Evolutionary conservation across 2,797 vertebrate species (phyloP).

Genomic region (Sebastes matsubarae): DNA sequence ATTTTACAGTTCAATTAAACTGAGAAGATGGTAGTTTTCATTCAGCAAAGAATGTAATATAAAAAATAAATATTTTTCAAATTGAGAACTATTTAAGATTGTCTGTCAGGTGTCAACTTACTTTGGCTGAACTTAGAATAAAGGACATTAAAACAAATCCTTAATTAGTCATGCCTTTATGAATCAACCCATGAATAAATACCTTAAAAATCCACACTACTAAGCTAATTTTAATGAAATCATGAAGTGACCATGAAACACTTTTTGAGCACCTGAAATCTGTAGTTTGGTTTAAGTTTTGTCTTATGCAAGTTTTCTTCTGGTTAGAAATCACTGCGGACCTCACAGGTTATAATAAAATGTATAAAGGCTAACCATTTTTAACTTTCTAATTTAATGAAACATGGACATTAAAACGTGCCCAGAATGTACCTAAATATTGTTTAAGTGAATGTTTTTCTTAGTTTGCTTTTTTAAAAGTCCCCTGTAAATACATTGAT

Average conservation of each 20-base stretch:
- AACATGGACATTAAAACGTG: too few relatives aligned
- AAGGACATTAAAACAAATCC: background rate
- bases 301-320: background rate
- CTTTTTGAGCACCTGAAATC: too few relatives aligned
- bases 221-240: background rate
- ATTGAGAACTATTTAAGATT: background rate
- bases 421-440: too few relatives aligned
- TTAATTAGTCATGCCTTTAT: background rate
- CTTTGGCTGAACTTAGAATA: background rate
- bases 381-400: background rate
- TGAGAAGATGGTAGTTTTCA: background rate
- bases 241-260: background rate
- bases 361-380: background rate
- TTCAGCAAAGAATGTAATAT: background rate
- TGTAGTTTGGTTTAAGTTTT: background rate
- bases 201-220: background rate
- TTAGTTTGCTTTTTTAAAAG: too few relatives aligned
- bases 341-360: background rate
- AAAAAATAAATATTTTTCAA: background rate
- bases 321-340: background rate
- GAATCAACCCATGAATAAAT: background rate
- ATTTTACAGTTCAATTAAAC: background rate
- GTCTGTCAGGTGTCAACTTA: background rate
- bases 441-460: too few relatives aligned
- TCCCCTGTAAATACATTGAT: too few relatives aligned